Base-by-base conservation (phyloP, 2,113 vertebrate species). In the Serinus canaria region DNA sequence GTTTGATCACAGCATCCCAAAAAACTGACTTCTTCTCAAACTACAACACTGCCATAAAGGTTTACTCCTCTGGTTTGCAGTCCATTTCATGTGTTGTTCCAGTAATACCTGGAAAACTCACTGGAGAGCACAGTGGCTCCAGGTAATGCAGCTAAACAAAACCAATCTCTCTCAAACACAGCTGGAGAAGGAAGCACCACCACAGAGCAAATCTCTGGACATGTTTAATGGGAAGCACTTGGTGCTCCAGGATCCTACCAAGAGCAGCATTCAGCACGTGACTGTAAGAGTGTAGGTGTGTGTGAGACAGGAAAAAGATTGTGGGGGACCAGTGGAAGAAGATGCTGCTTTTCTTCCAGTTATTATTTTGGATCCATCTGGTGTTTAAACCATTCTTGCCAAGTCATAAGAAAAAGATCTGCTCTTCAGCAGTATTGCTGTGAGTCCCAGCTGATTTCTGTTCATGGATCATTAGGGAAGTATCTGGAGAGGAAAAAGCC, bases 361-460 rank as follows among this genome's bases (percentile, higher is more conserved):
- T 95, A 88, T 86, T 94, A 78, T 81, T 94, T 94, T 87, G 59
- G 43, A 86, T 93, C 91, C 94, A 94, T 94, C 87, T 96, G 92
- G 55, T 94, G 85, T 90, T 96, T 93, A 83, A 95, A 63, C 10
- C 24, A 96, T 60, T 39, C 79, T 83, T 93, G 90, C 88, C 92
- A 96, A 91, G 49, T 88, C 55, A 24, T 56, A 83, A 86, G 91
- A 56, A 73, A 89, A 69, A 86, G 50, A 74, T 92, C 64, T 56
- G 47, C 47, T 95, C 59, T 73, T 86, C 82, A 63, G 79, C 43
- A 59, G 50, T n/a, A 37, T 9, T 76, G 24, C 75, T 77, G 37
- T 49, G 30, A 69, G 39, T 66, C 28, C 43, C 59, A n/a, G 64
- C 16, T 78, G 69, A 84, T 87, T 81, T 77, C 37, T 78, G 24